These are phyloP conservation scores for Pseudorectes ferrugineus DNA, from an alignment of 2,113 vertebrate genomes.

Conservation along the genomic window DNA sequence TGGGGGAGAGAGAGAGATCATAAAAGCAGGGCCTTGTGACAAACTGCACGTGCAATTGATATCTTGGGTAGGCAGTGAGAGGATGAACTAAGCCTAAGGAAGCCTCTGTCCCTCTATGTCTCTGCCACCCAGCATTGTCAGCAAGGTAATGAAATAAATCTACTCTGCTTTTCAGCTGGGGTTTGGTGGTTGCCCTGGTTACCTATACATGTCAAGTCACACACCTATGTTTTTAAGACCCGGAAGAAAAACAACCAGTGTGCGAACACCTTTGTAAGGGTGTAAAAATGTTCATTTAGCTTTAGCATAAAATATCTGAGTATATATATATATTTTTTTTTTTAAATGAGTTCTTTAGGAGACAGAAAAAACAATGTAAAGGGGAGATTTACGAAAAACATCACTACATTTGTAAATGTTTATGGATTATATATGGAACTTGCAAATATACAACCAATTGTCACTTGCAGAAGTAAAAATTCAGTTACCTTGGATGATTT, in stretches of 20 bases:
- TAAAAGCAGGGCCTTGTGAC: not conserved
- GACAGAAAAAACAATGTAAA: not conserved
- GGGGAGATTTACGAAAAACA: rapidly evolving
- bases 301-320: not conserved
- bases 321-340: too few species aligned
- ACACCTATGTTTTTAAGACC: not conserved
- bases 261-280: rapidly evolving
- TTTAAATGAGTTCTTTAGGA: not conserved
- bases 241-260: not conserved
- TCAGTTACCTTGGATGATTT: rapidly evolving
- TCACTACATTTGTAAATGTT: not conserved
- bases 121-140: not conserved
- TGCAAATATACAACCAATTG: not conserved
- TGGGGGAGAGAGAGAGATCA: not conserved
- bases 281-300: not conserved
- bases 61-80: rapidly evolving
- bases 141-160: not conserved
- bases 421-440: not conserved
- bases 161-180: not conserved
- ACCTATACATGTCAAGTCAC: not conserved
- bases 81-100: not conserved
- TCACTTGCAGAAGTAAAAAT: not conserved
- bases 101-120: not conserved
- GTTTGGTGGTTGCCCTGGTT: not conserved
- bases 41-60: rapidly evolving